Base-by-base conservation (phyloP, 2,888 invertebrate genomes). In the Cerastis leucographa region DNA sequence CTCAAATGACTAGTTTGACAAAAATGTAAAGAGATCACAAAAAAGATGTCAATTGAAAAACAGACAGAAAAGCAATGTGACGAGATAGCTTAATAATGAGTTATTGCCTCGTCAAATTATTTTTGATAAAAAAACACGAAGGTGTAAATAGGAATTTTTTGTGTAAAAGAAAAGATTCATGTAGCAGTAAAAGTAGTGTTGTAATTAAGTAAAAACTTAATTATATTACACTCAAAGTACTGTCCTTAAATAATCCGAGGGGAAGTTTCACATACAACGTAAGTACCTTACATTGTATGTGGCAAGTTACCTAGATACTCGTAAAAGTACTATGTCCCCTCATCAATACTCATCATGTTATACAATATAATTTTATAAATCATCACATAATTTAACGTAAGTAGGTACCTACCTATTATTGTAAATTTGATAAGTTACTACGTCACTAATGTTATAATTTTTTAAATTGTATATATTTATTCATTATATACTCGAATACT, bases 401-500 rank as follows among this genome's bases (percentile, higher is more conserved):
- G 35, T 22, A 54, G 11, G n/a, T 56, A 42, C 8, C 8, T 59
- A 65, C 2, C 1, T 19, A 49, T 42, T 62, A 29, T 51, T 77
- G 19, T 76, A 64, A 17, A 44, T 70, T 17, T 29, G 35, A 11
- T 74, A 66, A 25, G 62, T 51, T 65, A 62, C 1, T 56, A 71
- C 65, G 72, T 72, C n/a, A 76, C 22, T 72, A 40, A 42, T 62
- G 49, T 65, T 56, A 44, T 25, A 35, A n/a, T 25, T 44, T 49
- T 40, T 67, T 35, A 8, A n/a, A 61, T 25, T 64, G 14, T 65
- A 59, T 76, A 62, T 70, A 78, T 71, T 76, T 74, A 83, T 79
- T 25, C 35, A 72, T 74, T 70, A 65, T 82, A 68, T 80, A 66
- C 85, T 85, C 87, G 85, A 85, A 85, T 85, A 83, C 12, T 65